Conservation (phyloP, 1,140 invertebrate species). For the Aphelenchoides besseyi region DNA sequence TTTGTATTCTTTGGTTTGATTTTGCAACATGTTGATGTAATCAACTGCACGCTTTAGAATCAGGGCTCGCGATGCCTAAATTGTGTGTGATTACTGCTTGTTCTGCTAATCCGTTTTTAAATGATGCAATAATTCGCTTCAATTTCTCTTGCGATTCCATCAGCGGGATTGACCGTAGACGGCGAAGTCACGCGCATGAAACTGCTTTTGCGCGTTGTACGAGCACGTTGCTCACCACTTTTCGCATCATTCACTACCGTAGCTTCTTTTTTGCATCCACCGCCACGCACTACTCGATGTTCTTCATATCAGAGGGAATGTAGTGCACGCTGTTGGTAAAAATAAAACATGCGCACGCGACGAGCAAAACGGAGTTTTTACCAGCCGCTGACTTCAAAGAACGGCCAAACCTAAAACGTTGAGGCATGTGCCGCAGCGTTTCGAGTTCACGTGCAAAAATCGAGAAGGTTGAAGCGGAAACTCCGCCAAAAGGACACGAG, state of each 20-base stretch:
- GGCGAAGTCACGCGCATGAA: background rate
- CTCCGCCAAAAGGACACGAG: background rate
- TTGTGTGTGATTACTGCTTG: background rate
- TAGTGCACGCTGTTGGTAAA: background rate
- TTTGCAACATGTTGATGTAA: conserved; percentile 45
- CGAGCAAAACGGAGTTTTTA: background rate
- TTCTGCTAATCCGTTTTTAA: too few species aligned
- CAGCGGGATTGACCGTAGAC: background rate
- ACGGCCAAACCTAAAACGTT: background rate
- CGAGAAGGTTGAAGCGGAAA: background rate
- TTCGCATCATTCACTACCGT: background rate
- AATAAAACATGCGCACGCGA: background rate
- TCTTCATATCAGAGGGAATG: background rate
- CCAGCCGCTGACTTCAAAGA: background rate
- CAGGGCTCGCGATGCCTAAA: conserved; percentile 50
- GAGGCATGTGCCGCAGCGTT: background rate
- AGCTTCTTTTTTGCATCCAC: background rate
- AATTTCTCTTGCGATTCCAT: background rate
- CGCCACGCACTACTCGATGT: background rate
- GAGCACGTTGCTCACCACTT: too few species aligned
- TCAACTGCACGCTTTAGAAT: conserved; percentile 54
- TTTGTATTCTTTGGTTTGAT: conserved; percentile 32
- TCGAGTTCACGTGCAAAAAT: conserved; percentile 1
- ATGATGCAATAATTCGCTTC: background rate
- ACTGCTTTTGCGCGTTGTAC: too few species aligned